Conservation (phyloP, 2,888 invertebrate species). For the Pseudococcus jackbeardsleyi region DNA sequence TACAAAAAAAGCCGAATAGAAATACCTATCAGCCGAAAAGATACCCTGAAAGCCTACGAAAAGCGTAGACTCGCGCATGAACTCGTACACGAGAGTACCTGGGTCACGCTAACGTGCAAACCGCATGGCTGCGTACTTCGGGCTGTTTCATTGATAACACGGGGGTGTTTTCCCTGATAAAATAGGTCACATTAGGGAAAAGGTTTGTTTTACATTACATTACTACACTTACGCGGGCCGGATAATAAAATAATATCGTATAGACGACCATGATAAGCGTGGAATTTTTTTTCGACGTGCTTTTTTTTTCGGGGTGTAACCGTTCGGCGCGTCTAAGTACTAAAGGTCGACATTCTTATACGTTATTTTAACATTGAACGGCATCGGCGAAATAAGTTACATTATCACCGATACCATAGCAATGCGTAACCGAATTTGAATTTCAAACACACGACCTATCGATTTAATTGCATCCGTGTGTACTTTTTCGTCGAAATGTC, state of each 20-base stretch:
- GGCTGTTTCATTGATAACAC: slow-evolving; percentile 41
- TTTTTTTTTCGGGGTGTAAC: slow-evolving; percentile 11
- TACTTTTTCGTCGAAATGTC: slow-evolving; percentile 36
- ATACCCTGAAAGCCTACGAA: slow-evolving; percentile 23
- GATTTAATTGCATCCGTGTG: slow-evolving; percentile 50
- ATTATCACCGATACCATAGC: slow-evolving; percentile 50
- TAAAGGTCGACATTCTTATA: slow-evolving; percentile 17
- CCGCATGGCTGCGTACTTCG: slow-evolving; percentile 46
- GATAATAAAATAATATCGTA: slow-evolving; percentile 55
- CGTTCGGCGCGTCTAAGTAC: background rate
- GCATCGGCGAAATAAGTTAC: background rate
- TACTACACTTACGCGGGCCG: background rate
- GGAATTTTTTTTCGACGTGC: background rate
- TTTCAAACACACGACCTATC: slow-evolving; percentile 46
- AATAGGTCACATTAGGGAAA: slow-evolving; percentile 53
- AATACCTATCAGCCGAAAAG: background rate
- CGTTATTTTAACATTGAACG: slow-evolving; percentile 46
- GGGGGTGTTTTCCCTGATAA: slow-evolving; percentile 52
- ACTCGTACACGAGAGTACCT: slow-evolving; percentile 46
- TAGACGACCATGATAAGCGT: background rate
- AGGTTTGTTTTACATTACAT: slow-evolving; percentile 52
- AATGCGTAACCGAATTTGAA: slow-evolving; percentile 54
- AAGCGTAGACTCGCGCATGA: slow-evolving; percentile 41
- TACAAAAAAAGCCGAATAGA: background rate
- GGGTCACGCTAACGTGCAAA: slow-evolving; percentile 49